Base-by-base conservation (phyloP, 2,797 vertebrate species). In the Lepilemur ruficaudatus region DNA sequence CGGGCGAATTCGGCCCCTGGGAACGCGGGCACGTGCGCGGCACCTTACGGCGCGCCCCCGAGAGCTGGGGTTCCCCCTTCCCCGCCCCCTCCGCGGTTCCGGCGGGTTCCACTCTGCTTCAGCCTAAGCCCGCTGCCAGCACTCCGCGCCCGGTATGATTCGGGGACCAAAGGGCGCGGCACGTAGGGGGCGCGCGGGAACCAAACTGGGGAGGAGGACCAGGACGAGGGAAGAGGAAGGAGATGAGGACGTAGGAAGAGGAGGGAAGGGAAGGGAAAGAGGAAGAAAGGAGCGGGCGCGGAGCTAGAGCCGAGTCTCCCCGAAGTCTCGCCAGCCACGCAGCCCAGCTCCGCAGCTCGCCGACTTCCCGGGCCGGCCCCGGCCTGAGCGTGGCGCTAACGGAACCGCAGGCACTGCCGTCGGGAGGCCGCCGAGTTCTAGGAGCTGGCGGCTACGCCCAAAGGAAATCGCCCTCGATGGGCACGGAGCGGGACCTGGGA, bases 71-170 rank as follows among this genome's bases (percentile, higher is more conserved):
- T 17, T 57, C 7, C 57, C 50, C 20, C 18, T 1, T 2, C 28
- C 7, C 22, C 9, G n/a, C 3, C 1, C 20, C 2, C 10, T 65
- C 8, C 0, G 30, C 30, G 5, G 41, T 38, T 23, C 43, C 73
- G 8, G 11, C 14, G 0, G 35, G 57, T 18, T 10, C 41, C 6
- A 0, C 5, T 12, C 90, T 30, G 9, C 9, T 28, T 41, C 5
- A 0, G 3, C 2, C 0, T 11, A 46, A 46, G 43, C 50, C 15
- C 32, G 0, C 4, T 0, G 55, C 1, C 10, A 18, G 91, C 38
- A 4, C 18, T 28, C 11, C 6, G 35, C 17, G 2, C 20, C 75
- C 0, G 0, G 13, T 63, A 28, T 0, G 50, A 8, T 30, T 20
- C 8, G 0, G 41, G 63, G 67, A 46, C 48, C 28, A 15, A 4